These are phyloP conservation scores for Agrochola lota DNA, from an alignment of 2,888 invertebrate genomes.

Conservation along the genomic window DNA sequence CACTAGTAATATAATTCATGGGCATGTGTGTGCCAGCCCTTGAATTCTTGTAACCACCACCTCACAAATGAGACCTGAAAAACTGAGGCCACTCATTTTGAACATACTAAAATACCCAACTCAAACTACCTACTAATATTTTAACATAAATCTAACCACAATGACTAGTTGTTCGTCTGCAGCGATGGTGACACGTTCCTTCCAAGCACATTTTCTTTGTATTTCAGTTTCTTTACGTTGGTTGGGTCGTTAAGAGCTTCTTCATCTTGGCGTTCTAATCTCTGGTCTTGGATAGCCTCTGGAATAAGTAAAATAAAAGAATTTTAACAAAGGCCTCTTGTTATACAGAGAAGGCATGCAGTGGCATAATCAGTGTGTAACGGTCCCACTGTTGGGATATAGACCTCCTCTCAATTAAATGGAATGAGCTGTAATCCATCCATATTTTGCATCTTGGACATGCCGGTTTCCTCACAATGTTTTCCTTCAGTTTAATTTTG, in stretches of 20 bases:
- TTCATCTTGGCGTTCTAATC: conserved; percentile 93
- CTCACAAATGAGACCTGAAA: no score
- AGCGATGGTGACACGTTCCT: conserved; percentile 92
- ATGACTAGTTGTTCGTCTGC: conserved; percentile 71
- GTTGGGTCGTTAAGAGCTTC: conserved; percentile 89
- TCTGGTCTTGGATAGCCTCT: conserved; percentile 94
- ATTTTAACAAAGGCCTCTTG: background rate
- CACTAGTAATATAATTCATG: background rate
- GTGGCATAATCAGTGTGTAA: no score
- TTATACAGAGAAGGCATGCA: no score
- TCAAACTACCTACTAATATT: background rate
- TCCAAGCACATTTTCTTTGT: conserved; percentile 92
- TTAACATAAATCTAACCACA: background rate
- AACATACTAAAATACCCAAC: conserved; percentile 23
- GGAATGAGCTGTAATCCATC: no score
- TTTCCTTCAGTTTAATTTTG: no score
- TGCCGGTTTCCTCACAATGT: no score
- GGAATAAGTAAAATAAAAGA: conserved; percentile 67
- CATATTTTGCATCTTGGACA: no score
- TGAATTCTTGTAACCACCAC: background rate
- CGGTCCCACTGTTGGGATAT: no score
- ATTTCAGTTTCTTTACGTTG: conserved; percentile 92
- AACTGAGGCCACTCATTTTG: background rate
- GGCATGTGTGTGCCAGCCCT: background rate
- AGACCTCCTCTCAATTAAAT: no score